Percentiles rank a stretch among this genome's conserved stretches.
Conservation (phyloP, 1,140 invertebrate genomes). For the Melipona quadrifasciata region DNA sequence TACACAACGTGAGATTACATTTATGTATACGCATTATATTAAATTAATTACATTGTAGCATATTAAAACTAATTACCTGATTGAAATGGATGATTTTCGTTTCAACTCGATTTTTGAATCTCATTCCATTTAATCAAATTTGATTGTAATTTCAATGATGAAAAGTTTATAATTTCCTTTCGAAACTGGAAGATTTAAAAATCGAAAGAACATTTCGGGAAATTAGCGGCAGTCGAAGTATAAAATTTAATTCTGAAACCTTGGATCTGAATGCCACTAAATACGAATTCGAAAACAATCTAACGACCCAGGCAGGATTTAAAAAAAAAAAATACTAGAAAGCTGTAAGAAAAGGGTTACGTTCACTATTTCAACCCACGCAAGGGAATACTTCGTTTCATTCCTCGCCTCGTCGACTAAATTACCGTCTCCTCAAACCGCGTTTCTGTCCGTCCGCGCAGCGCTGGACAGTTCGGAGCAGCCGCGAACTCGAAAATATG, state of each 20-base stretch:
- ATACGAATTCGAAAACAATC: not conserved
- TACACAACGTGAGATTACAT: not conserved
- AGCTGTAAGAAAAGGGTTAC: not conserved
- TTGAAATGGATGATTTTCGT: too few relatives aligned
- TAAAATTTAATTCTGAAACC: too few relatives aligned
- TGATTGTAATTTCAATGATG: not conserved
- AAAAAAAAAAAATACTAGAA: not conserved
- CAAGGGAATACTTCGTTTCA: not conserved
- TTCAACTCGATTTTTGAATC: not conserved
- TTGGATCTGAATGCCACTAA: not conserved
- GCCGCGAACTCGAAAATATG: not conserved
- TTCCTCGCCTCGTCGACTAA: not conserved
- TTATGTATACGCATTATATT: not conserved
- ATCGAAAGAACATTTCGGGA: not conserved
- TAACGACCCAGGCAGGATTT: not conserved
- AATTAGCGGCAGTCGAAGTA: not conserved
- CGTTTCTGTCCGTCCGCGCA: not conserved
- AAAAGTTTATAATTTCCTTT: too few relatives aligned
- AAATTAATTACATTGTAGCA: not conserved
- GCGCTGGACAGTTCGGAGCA: not conserved
- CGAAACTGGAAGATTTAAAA: too few relatives aligned
- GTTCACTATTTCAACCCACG: not conserved
- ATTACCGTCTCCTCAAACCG: not conserved
- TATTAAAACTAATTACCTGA: not conserved
- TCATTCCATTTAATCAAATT: not conserved